Evolutionary conservation across 2,888 invertebrate genomes (phyloP).

Genomic region (Agelastica alni): DNA sequence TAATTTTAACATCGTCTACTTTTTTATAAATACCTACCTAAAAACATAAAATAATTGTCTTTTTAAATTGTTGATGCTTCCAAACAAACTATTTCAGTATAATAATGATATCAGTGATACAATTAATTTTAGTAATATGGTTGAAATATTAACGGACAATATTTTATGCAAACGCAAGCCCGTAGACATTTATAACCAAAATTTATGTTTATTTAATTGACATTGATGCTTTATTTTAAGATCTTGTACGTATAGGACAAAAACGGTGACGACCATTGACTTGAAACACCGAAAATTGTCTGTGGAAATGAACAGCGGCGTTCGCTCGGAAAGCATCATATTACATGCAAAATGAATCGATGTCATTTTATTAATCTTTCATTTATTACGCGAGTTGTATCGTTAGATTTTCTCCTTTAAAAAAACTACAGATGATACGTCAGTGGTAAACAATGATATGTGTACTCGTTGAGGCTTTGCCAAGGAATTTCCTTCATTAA

Average conservation of each 20-base stretch:
- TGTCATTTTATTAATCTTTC: no score
- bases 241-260: slow-evolving; percentile 15
- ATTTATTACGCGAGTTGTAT: no score
- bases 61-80: no score
- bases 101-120: slow-evolving; percentile 15
- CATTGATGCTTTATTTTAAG: slow-evolving; percentile 24
- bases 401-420: no score
- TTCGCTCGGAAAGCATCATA: no score
- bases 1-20: no score
- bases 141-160: slow-evolving; percentile 19
- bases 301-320: no score
- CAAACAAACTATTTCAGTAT: not conserved
- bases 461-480: slow-evolving; percentile 39
- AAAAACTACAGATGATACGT: not conserved
- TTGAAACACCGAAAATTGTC: slow-evolving; percentile 16
- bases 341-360: no score
- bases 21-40: no score
- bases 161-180: slow-evolving; percentile 9
- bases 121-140: slow-evolving; percentile 7
- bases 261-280: slow-evolving; percentile 24
- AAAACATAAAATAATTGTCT: no score
- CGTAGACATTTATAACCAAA: slow-evolving; percentile 17
- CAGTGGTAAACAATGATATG: slow-evolving; percentile 31
- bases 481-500: slow-evolving; percentile 47
- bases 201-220: slow-evolving; percentile 30